Conservation (phyloP, 2,888 invertebrate species). For the Teinopalpus imperialis region DNA sequence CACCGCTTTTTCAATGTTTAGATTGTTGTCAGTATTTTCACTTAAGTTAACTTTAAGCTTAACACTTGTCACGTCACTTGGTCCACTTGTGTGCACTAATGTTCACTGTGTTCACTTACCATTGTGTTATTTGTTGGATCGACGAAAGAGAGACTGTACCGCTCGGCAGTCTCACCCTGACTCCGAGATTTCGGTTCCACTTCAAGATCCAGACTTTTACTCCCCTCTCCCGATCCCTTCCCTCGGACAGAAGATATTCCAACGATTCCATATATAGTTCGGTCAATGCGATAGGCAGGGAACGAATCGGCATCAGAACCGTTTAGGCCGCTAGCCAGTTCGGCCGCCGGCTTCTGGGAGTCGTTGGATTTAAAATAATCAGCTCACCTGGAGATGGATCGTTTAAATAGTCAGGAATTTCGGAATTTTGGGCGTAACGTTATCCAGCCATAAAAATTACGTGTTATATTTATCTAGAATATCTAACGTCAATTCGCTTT, state of each 20-base stretch:
- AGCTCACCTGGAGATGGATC: slow-evolving; percentile 48
- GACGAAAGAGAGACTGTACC: slow-evolving; percentile 78
- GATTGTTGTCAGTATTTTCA: neutral
- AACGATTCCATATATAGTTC: slow-evolving; percentile 78
- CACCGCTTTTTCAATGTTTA: too few species aligned
- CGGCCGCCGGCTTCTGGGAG: slow-evolving; percentile 45
- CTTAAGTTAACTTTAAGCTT: slow-evolving; percentile 27
- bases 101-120: slow-evolving; percentile 60
- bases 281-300: slow-evolving; percentile 56
- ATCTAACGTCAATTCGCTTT: too few species aligned
- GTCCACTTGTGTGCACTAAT: slow-evolving; percentile 39
- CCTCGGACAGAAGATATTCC: slow-evolving; percentile 35
- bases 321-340: slow-evolving; percentile 46
- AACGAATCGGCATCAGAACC: slow-evolving; percentile 60
- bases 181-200: slow-evolving; percentile 64
- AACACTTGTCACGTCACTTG: slow-evolving; percentile 41
- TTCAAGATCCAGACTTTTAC: slow-evolving; percentile 50
- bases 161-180: slow-evolving; percentile 79
- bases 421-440: slow-evolving; percentile 8
- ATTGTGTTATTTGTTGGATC: slow-evolving; percentile 74
- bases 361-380: slow-evolving; percentile 61
- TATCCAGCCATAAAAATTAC: too few species aligned
- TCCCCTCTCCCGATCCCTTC: slow-evolving; percentile 43
- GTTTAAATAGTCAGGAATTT: slow-evolving; percentile 22
- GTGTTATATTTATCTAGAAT: too few species aligned